phyloP scores from a whole-genome alignment of 2,113 vertebrate genomes.

The Macheiramphus alcinus region DNA sequence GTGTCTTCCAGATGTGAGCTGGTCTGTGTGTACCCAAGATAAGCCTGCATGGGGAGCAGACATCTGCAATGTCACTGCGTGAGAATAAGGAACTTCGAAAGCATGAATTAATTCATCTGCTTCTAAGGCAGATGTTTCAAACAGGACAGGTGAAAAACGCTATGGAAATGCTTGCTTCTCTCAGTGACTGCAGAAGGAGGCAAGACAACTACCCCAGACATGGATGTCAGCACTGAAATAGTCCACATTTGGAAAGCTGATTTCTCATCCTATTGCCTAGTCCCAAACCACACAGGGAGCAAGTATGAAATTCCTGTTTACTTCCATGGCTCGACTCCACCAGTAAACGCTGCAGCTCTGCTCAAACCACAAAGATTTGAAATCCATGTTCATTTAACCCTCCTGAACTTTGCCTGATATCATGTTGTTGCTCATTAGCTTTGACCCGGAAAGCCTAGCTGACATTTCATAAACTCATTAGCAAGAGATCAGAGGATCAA shows the following conservation, averaged over 20 bases:
- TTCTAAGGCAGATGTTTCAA: not conserved
- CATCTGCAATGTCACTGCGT: not conserved
- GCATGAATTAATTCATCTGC: not conserved
- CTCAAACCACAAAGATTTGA: not conserved
- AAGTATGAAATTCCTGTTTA: not conserved
- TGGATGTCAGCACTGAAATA: not conserved
- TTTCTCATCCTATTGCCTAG: not conserved
- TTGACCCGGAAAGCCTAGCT: constrained; percentile 20
- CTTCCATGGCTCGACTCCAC: not conserved
- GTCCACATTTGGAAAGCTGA: not conserved
- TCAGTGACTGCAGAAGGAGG: not conserved
- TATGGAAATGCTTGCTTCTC: not conserved
- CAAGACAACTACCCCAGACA: not conserved
- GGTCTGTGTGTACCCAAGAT: not conserved
- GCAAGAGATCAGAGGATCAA: constrained; percentile 3
- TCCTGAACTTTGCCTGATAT: constrained; percentile 21
- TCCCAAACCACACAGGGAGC: not conserved
- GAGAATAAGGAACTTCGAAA: not conserved
- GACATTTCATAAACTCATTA: constrained; percentile 42
- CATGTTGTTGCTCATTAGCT: constrained; percentile 10
- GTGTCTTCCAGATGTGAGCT: not conserved
- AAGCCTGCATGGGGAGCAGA: not conserved
- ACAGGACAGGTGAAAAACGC: not conserved
- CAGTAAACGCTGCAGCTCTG: not conserved
- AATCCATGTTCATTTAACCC: constrained; percentile 32